These are phyloP conservation scores for Lepidocyrtinus sp. DNA, from an alignment of 2,888 invertebrate species.

Conservation along the genomic window DNA sequence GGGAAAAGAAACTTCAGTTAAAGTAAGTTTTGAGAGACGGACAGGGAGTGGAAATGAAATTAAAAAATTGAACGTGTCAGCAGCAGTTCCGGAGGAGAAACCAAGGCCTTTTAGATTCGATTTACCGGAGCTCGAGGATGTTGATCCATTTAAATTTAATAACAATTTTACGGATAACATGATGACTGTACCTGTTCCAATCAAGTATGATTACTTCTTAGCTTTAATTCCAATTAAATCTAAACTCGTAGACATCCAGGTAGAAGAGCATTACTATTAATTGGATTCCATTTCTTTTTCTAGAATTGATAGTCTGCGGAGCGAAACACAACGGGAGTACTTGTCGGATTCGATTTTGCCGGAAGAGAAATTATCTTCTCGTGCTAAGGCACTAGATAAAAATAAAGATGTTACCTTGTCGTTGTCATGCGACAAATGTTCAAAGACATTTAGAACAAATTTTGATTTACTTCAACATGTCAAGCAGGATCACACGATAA, in stretches of 20 bases:
- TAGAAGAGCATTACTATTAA: background rate
- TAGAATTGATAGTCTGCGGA: slow-evolving; percentile 38
- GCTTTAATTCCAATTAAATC: too few species aligned
- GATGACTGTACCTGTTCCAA: slow-evolving; percentile 39
- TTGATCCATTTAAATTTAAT: slow-evolving; percentile 10
- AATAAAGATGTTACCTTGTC: background rate
- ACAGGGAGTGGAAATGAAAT: too few species aligned
- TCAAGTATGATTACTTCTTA: too few species aligned
- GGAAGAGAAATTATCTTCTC: too few species aligned
- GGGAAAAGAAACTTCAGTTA: too few species aligned
- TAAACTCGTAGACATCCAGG: too few species aligned
- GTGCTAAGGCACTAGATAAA: too few species aligned
- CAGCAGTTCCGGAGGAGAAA: slow-evolving; percentile 37
- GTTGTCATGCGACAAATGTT: background rate
- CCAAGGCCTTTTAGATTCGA: slow-evolving; percentile 55
- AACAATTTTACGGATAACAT: slow-evolving; percentile 13
- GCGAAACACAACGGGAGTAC: slow-evolving; percentile 2
- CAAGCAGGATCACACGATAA: background rate
- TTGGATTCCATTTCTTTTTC: background rate
- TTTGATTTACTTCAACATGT: background rate
- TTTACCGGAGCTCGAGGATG: slow-evolving; percentile 36
- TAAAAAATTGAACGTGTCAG: too few species aligned
- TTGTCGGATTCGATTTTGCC: background rate
- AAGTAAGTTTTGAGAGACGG: too few species aligned
- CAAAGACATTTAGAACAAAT: background rate